These are phyloP conservation scores for Aleiodes leptofemur DNA, from an alignment of 2,888 invertebrate species.

Conservation along the genomic window DNA sequence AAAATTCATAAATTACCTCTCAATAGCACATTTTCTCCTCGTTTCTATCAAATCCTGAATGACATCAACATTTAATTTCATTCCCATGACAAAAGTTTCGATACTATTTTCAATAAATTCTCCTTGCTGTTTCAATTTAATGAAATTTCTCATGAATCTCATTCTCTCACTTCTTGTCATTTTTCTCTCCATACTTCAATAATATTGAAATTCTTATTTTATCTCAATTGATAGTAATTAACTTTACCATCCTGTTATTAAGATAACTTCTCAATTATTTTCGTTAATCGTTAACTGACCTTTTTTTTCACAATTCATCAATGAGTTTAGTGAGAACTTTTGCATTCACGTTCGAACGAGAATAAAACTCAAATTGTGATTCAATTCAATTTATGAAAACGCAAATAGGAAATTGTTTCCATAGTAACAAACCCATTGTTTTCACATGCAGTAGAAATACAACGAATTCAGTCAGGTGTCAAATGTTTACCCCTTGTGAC, in stretches of 20 bases:
- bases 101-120: constrained; percentile 65
- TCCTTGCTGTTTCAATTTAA: constrained; percentile 68
- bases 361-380: too few relatives aligned
- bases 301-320: background rate
- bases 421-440: too few relatives aligned
- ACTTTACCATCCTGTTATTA: background rate
- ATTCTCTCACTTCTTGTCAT: constrained; percentile 54
- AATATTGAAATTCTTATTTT: too few relatives aligned
- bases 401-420: too few relatives aligned
- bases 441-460: too few relatives aligned
- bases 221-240: too few relatives aligned
- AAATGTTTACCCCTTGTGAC: too few relatives aligned
- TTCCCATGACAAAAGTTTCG: constrained; percentile 58
- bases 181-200: constrained; percentile 22
- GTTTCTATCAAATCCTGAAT: constrained; percentile 59
- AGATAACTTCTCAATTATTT: background rate
- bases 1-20: constrained; percentile 60
- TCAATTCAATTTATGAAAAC: too few relatives aligned
- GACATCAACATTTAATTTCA: constrained; percentile 63
- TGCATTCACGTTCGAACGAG: too few relatives aligned
- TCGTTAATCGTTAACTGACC: background rate
- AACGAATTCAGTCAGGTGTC: too few relatives aligned
- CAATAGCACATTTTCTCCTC: constrained; percentile 51
- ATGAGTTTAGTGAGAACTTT: too few relatives aligned
- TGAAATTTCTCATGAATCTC: constrained; percentile 59